Conservation (phyloP, 2,113 vertebrate species). For the Elaphurus davidianus region DNA sequence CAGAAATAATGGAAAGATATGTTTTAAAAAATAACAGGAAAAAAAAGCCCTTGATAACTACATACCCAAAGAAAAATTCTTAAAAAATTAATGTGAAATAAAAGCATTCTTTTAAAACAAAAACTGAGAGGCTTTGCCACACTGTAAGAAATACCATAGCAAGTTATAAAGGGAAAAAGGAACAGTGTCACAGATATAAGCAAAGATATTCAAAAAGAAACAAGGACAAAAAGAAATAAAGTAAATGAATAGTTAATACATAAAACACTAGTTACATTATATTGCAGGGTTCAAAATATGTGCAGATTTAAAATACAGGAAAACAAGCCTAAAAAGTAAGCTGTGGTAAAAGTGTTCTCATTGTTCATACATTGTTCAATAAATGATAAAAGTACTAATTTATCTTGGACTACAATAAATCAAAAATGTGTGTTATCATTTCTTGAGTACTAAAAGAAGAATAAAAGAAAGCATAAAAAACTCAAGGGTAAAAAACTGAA, state of each 20-base stretch:
- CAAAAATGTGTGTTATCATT: neutral
- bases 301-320: neutral
- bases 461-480: neutral
- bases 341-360: neutral
- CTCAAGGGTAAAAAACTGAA: neutral
- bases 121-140: neutral
- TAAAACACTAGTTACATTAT: neutral
- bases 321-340: neutral
- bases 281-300: neutral
- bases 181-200: neutral
- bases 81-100: neutral
- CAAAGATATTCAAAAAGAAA: neutral
- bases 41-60: neutral
- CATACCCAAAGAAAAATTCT: neutral
- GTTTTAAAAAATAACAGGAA: neutral
- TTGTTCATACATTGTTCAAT: neutral
- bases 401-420: neutral
- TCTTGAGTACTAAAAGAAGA: neutral
- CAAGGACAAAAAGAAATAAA: constrained; percentile 6
- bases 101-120: neutral
- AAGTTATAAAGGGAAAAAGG: neutral
- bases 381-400: neutral
- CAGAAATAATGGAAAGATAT: neutral
- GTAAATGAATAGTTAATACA: neutral
- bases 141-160: neutral